phyloP scores from a whole-genome alignment of 1,140 invertebrate species.

The Prorops nasuta region DNA sequence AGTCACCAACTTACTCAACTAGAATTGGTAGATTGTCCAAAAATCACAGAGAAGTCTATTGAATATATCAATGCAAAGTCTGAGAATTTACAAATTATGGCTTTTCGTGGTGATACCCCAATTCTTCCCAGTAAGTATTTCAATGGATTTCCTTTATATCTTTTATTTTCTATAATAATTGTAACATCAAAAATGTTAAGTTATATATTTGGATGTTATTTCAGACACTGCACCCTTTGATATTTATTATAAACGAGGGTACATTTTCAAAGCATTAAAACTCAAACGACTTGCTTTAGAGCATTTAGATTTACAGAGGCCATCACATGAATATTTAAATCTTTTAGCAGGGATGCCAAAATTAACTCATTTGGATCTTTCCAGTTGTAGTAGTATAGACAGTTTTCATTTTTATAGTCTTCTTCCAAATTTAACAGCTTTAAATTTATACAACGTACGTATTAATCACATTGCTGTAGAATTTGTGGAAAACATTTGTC shows the following conservation, averaged over 20 bases:
- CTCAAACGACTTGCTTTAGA: constrained; percentile 65
- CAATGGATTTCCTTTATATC: not conserved
- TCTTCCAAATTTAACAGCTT: constrained; percentile 65
- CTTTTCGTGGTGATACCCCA: constrained; percentile 25
- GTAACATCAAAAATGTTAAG: constrained; percentile 14
- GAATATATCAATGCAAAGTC: constrained; percentile 61
- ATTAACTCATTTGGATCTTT: constrained; percentile 77
- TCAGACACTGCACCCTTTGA: constrained; percentile 43
- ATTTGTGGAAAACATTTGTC: constrained; percentile 39
- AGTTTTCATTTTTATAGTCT: constrained; percentile 50
- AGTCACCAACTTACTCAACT: constrained; percentile 71
- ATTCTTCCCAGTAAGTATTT: constrained; percentile 5
- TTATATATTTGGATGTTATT: no score
- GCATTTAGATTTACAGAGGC: constrained; percentile 54
- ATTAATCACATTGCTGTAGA: constrained; percentile 23
- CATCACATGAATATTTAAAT: constrained; percentile 55
- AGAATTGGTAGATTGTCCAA: constrained; percentile 70
- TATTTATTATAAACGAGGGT: constrained; percentile 53
- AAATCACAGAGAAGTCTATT: constrained; percentile 63
- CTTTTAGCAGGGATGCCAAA: constrained; percentile 61
- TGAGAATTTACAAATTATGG: constrained; percentile 52
- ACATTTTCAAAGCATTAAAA: constrained; percentile 66
- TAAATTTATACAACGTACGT: constrained; percentile 75
- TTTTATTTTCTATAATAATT: constrained; percentile 26
- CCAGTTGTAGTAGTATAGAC: constrained; percentile 62